Evolutionary conservation across 2,888 invertebrate species (phyloP), one percentile per base, ranked within the genome.

Genomic region (Spilosoma lubricipeda): DNA sequence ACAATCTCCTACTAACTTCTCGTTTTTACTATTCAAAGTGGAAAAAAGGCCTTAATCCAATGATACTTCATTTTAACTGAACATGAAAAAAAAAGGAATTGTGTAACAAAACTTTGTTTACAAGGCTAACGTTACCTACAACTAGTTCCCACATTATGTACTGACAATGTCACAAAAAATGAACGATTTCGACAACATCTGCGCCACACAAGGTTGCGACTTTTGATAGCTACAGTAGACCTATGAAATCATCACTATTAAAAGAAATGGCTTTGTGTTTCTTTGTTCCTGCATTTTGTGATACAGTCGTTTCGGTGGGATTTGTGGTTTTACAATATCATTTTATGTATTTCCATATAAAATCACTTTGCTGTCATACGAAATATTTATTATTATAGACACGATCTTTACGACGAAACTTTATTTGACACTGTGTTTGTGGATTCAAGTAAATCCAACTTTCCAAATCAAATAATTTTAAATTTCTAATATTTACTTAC

Each of bases 111-210:
- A 71, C 64, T 64, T 67, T 76, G 67, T 68, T 65, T 71, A 73
- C 68, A 68, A 71, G 74, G 70, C 45, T 71, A 79, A 78, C 77
- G 80, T 78, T 81, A 80, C 82, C 77, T 83, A 84, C 74, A 36
- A 71, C 70, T 82, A 89, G 93, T 94, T 95, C 94, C 94, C 95
- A 95, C 94, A 95, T 91, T 89, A 90, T 87, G 79, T 87, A 90
- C 76, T 73, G 64, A 68, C 93, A 93, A 93, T 93, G 94, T 90
- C 91, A 91, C 88, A 91, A 91, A 91, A 92, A 91, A 91, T 88
- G 81, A 87, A 89, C 90, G 89, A 91, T 92, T 93, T 94, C 89
- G 93, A 90, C 91, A 90, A 93, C 95, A 95, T 95, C 92, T 95
- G 95, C 89, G 90, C 91, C 93, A 91, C 82, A 76, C 94, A 94